Conservation (phyloP, 2,888 invertebrate genomes). For the Stictocephala bisonia region DNA sequence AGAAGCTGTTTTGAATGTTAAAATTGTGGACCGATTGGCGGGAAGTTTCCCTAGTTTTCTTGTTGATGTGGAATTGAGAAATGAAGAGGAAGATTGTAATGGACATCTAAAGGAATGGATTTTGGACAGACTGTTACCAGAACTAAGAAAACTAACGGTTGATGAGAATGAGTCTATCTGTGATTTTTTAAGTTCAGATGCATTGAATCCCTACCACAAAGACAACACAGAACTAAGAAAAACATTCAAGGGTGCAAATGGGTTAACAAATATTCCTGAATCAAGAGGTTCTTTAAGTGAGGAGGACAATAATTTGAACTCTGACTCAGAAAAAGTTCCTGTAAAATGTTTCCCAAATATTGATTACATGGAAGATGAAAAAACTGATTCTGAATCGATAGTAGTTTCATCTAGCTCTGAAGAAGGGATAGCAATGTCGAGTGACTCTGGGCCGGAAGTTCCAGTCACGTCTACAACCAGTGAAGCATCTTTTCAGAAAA, state of each 20-base stretch:
- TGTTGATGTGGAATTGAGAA: conserved; percentile 11
- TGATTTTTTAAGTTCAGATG: conserved; percentile 30
- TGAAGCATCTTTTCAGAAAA: too few relatives aligned
- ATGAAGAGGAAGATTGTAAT: conserved; percentile 25
- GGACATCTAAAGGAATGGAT: conserved; percentile 24
- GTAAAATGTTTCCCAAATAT: not conserved
- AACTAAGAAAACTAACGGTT: not conserved
- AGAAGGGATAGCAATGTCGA: not conserved
- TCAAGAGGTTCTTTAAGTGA: too few relatives aligned
- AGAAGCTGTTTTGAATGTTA: conserved; percentile 21
- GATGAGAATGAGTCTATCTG: conserved; percentile 1
- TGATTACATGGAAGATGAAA: not conserved
- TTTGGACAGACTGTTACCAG: conserved; percentile 25
- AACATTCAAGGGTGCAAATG: too few relatives aligned
- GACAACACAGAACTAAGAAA: not conserved
- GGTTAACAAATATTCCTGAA: too few relatives aligned
- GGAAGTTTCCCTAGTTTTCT: conserved; percentile 18
- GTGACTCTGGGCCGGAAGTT: too few relatives aligned
- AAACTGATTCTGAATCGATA: not conserved
- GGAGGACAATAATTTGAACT: conserved; percentile 18
- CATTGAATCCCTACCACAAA: conserved; percentile 25
- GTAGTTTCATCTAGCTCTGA: not conserved
- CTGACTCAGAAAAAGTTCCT: not conserved
- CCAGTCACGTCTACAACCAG: too few relatives aligned
- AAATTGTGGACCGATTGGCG: conserved; percentile 3